Conservation (phyloP, 2,888 invertebrate species). For the Vandiemenella viatica region DNA sequence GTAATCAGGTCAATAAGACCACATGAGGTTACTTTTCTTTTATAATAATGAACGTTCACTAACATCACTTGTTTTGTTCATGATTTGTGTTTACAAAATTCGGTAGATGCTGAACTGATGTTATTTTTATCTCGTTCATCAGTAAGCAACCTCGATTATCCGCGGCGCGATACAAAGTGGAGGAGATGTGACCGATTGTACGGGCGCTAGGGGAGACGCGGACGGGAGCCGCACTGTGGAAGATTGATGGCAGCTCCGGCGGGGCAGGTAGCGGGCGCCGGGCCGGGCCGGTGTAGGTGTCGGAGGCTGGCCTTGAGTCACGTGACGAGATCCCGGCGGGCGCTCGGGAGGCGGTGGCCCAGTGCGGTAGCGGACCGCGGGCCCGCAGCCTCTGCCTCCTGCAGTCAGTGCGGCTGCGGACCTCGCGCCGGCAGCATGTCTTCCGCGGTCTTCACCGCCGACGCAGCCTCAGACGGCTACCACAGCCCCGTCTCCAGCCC, state of each 20-base stretch:
- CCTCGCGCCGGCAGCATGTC: not conserved
- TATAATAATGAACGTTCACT: no score
- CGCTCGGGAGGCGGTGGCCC: not conserved
- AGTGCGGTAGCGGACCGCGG: not conserved
- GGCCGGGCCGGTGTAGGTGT: not conserved
- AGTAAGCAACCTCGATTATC: no score
- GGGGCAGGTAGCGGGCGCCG: not conserved
- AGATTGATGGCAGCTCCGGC: no score
- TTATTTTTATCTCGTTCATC: no score
- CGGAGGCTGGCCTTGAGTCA: not conserved
- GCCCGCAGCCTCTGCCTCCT: slow-evolving; percentile 1
- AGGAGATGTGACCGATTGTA: no score
- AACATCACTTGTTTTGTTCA: no score
- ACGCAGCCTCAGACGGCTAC: slow-evolving; percentile 8
- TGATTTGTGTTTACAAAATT: no score
- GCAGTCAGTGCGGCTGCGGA: not conserved
- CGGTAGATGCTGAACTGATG: no score
- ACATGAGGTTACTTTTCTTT: no score
- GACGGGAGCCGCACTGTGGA: not conserved
- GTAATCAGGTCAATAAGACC: no score
- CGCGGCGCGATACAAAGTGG: no score
- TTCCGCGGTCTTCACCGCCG: not conserved
- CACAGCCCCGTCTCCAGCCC: slow-evolving; percentile 16
- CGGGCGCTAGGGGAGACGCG: not conserved
- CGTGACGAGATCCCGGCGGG: not conserved